Conservation (phyloP, 2,888 invertebrate genomes). For the Iphiclides podalirius region DNA sequence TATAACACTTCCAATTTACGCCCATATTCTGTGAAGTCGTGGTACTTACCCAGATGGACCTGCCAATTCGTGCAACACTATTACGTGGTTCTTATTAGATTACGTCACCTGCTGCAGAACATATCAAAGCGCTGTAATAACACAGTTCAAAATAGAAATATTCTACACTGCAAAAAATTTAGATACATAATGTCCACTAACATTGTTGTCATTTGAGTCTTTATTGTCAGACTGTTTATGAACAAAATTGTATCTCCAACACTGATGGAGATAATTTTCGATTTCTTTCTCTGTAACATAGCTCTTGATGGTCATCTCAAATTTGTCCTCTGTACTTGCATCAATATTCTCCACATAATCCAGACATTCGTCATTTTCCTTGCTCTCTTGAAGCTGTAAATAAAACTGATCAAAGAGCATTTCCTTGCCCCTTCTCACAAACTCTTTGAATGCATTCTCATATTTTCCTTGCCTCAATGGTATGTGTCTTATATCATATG, state of each 20-base stretch:
- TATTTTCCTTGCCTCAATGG: slow-evolving; percentile 54
- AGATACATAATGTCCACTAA: too few relatives aligned
- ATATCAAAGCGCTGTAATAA: too few relatives aligned
- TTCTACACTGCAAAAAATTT: too few relatives aligned
- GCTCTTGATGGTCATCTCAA: slow-evolving; percentile 54
- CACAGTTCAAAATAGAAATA: too few relatives aligned
- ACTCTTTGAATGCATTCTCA: slow-evolving; percentile 64
- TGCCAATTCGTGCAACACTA: too few relatives aligned
- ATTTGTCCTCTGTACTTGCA: slow-evolving; percentile 66
- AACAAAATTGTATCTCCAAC: slow-evolving; percentile 65
- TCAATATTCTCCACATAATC: slow-evolving; percentile 56
- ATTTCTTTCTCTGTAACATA: slow-evolving; percentile 59
- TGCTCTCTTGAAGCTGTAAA: slow-evolving; percentile 37
- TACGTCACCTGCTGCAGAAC: too few relatives aligned
- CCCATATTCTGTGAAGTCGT: too few relatives aligned
- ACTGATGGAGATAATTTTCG: slow-evolving; percentile 62
- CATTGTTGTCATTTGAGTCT: slow-evolving; percentile 42
- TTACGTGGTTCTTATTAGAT: too few relatives aligned
- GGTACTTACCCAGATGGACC: too few relatives aligned
- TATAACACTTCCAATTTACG: too few relatives aligned
- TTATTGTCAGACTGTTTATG: slow-evolving; percentile 45
- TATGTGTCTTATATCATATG: slow-evolving; percentile 53
- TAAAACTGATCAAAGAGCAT: slow-evolving; percentile 58
- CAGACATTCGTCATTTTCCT: slow-evolving; percentile 42
- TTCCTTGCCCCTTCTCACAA: slow-evolving; percentile 63